Evolutionary conservation across 2,888 invertebrate species (phyloP).

Genomic region (Lissonota sp.): DNA sequence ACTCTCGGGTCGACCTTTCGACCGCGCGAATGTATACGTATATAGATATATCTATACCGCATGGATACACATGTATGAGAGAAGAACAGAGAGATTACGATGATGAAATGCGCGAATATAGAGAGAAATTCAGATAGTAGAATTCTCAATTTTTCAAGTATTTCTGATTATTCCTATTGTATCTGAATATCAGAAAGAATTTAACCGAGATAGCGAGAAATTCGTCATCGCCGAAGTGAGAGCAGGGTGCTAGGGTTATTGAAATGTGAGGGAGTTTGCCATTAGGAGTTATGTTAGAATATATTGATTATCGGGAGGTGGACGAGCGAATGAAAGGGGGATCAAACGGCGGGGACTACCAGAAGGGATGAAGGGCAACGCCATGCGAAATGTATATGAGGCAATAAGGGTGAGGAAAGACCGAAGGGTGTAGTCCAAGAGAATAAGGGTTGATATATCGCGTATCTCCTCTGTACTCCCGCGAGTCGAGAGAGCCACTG

Average conservation of each 20-base stretch:
- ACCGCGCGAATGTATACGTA: constrained; percentile 9
- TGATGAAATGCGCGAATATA: constrained; percentile 48
- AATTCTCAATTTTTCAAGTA: constrained; percentile 76
- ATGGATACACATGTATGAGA: constrained; percentile 54
- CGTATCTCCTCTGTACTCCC: constrained; percentile 31
- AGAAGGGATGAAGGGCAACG: constrained; percentile 76
- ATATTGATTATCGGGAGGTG: constrained; percentile 83
- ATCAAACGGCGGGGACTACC: constrained; percentile 80
- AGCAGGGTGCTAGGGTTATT: constrained; percentile 74
- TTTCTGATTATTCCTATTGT: constrained; percentile 83
- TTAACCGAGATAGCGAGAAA: constrained; percentile 62
- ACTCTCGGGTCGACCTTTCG: constrained; percentile 73
- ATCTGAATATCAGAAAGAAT: constrained; percentile 68
- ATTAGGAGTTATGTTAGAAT: constrained; percentile 83
- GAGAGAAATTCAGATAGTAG: constrained; percentile 48
- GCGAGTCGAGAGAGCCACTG: constrained; percentile 14
- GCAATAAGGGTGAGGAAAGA: constrained; percentile 39
- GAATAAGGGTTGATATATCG: constrained; percentile 55
- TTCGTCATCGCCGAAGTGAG: constrained; percentile 57
- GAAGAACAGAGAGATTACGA: constrained; percentile 65
- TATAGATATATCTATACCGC: constrained; percentile 19
- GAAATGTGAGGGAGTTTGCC: constrained; percentile 80
- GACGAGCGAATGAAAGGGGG: constrained; percentile 55
- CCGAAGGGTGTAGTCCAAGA: constrained; percentile 53
- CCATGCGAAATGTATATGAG: constrained; percentile 57